phyloP scores from a whole-genome alignment of 1,140 invertebrate species.

The Eupeodes corollae region DNA sequence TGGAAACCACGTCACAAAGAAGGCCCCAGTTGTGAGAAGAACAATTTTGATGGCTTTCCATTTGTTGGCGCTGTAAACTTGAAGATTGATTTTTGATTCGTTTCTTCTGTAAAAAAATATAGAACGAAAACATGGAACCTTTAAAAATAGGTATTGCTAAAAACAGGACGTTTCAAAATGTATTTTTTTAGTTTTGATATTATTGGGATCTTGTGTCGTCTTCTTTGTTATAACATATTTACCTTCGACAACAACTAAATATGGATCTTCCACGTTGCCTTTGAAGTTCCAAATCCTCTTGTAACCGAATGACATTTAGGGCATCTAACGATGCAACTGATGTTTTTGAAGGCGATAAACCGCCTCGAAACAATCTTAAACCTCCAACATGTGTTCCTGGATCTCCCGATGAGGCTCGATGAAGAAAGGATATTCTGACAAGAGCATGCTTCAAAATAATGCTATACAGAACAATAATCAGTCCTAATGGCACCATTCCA shows the following conservation, averaged over 20 bases:
- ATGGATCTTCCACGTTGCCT: not conserved
- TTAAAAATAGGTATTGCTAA: too few relatives aligned
- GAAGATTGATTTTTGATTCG: not conserved
- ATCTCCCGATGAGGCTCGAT: too few relatives aligned
- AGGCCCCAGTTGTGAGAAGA: conserved; percentile 43
- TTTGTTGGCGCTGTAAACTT: conserved; percentile 32
- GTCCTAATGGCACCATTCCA: conserved; percentile 40
- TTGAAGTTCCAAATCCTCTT: not conserved
- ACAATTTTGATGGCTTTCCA: conserved; percentile 46
- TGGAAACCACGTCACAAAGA: conserved; percentile 39
- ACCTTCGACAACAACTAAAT: not conserved
- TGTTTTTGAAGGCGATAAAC: not conserved
- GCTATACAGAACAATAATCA: conserved; percentile 43
- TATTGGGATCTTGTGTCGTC: too few relatives aligned
- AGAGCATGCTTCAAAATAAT: conserved; percentile 43
- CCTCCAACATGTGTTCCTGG: not conserved
- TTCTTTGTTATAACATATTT: not conserved
- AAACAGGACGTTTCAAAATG: too few relatives aligned
- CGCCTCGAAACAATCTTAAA: not conserved
- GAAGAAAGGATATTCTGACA: conserved; percentile 30
- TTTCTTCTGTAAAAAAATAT: not conserved
- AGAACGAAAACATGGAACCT: not conserved
- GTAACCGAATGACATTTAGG: not conserved
- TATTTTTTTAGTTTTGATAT: too few relatives aligned
- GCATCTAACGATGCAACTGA: not conserved